Evolutionary conservation across 2,797 vertebrate genomes (phyloP), one percentile per base, ranked within the genome.

Genomic region (Pangasius sanitwongsei): DNA sequence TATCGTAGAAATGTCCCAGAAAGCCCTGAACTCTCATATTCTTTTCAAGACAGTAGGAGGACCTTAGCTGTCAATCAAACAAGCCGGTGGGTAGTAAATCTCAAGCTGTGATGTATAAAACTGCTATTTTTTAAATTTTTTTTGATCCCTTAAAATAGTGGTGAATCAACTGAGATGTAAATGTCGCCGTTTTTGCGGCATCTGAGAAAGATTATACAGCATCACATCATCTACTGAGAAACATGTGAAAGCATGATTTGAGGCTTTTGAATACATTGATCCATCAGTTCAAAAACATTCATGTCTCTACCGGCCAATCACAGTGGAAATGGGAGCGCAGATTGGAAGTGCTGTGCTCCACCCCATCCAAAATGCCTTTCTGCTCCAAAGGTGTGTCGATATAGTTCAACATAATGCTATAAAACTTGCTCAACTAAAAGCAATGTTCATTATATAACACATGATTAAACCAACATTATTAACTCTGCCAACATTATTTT

Each of bases 301-400:
- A 28, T 1, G 9, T 50, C 23, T 50, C 44, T n/a, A 48, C 3
- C 8, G 2, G 5, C 74, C 13, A 53, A 77, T 70, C 34, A 37
- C 37, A 12, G 9, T 44, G 23, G 50, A 55, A 55, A 78, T 31
- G 15, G 28, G 48, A 78, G 50, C 28, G 28, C 48, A n/a, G 48
- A 15, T 77, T 6, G 28, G 12, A 48, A 7, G 50, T 53, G 48
- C 25, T 78, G n/a, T 31, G 6, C n/a, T 28, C n/a, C 6, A 53
- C 3, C 18, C 50, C 1, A 9, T 78, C 31, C 78, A 50, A 53
- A 53, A n/a, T 78, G 28, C 75, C 50, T 53, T 78, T 50, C 48
- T 78, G 13, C 25, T 53, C 31, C 69, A 31, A 77, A 50, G 12
- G 12, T 50, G 48, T n/a, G 70, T 53, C 77, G 88, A 86, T 91